Conservation (phyloP, 2,888 invertebrate species). For the Strigamia transsilvanica region DNA sequence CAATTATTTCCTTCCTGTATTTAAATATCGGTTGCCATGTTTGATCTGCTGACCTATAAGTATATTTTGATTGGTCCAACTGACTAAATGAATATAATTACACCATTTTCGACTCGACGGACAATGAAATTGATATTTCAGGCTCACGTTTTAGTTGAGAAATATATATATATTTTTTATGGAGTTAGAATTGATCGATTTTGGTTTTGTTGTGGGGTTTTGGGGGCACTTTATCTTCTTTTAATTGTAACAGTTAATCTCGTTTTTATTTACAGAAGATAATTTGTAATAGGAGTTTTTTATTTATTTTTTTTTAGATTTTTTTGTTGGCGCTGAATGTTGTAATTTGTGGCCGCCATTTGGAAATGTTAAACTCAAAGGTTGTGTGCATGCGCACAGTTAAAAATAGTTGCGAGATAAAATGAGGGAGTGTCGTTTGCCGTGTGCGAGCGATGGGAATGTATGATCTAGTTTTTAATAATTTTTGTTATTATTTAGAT, state of each 20-base stretch:
- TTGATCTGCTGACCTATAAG: background rate
- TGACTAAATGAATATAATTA: background rate
- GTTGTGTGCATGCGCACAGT: slow-evolving; percentile 1
- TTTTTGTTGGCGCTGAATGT: background rate
- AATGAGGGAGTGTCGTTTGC: background rate
- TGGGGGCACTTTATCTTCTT: background rate
- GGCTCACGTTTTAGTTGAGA: background rate
- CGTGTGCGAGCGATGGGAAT: background rate
- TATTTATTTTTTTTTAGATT: background rate
- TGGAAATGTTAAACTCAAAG: background rate
- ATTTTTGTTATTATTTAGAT: background rate
- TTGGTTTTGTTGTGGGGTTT: background rate
- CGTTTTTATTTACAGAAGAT: background rate
- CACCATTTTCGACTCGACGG: background rate
- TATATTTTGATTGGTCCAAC: background rate
- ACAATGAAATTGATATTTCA: background rate
- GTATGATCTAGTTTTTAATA: background rate
- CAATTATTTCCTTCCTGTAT: slow-evolving; percentile 16
- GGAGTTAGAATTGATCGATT: background rate
- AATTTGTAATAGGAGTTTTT: background rate
- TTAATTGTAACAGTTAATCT: background rate
- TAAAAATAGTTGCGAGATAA: slow-evolving; percentile 3
- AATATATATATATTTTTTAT: background rate
- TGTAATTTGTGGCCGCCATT: background rate
- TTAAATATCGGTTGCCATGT: background rate